phyloP scores from a whole-genome alignment of 2,113 vertebrate species.

The Callorhinus ursinus region DNA sequence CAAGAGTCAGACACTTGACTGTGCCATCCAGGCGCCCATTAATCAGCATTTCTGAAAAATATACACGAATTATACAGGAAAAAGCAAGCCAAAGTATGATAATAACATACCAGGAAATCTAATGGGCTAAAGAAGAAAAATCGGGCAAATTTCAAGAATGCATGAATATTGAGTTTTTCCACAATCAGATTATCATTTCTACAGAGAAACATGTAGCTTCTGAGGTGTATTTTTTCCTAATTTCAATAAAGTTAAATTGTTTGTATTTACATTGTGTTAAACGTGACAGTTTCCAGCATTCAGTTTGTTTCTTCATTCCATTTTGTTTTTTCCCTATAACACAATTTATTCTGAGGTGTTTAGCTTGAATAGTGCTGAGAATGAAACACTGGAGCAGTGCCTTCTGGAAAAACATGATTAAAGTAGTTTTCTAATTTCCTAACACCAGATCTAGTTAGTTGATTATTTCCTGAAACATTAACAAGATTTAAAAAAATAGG shows the following conservation, averaged over 20 bases:
- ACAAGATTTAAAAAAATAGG: not conserved
- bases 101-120: not conserved
- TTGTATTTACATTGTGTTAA: slow-evolving; percentile 45
- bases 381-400: not conserved
- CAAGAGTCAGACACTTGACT: not conserved
- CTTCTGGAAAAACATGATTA: not conserved
- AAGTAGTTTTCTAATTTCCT: not conserved
- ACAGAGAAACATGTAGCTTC: not conserved
- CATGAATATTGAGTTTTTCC: not conserved
- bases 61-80: not conserved
- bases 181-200: slow-evolving; percentile 19
- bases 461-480: not conserved
- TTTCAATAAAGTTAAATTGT: slow-evolving; percentile 53
- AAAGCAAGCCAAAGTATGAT: not conserved
- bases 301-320: slow-evolving; percentile 24
- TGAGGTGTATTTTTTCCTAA: slow-evolving; percentile 1
- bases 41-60: slow-evolving; percentile 50
- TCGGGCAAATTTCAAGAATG: not conserved
- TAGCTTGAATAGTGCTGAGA: not conserved
- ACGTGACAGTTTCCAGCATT: slow-evolving; percentile 20
- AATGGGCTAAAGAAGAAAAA: not conserved
- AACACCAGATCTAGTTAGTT: not conserved
- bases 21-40: not conserved
- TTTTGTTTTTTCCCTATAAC: not conserved
- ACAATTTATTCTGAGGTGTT: slow-evolving; percentile 49